Base-by-base conservation (phyloP, 1,140 invertebrate genomes). In the Drosophila repleta region DNA sequence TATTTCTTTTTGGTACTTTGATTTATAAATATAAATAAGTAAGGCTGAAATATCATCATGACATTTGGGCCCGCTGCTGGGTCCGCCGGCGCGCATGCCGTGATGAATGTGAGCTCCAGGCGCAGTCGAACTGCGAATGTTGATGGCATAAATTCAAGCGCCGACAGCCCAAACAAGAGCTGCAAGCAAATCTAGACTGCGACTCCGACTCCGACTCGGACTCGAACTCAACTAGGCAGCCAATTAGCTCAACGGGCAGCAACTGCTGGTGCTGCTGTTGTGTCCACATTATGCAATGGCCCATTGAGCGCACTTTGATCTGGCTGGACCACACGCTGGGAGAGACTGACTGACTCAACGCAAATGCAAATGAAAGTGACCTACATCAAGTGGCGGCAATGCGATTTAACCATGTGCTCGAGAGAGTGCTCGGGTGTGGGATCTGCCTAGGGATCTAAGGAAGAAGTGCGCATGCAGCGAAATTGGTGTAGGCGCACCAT, bases 271-370 rank as follows among this genome's bases (percentile, higher is more conserved):
- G 26, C 75, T 62, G 71, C 57, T 90, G 71, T 90, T 85, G 74
- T 82, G 74, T 62, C 83, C 74, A 84, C 69, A 90, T 90, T 90
- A 90, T 90, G 88, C 88, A 90, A 90, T 56, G 57, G 62, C 53
- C 65, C 84, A 65, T 52, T 51, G 62, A 58, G 52, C 37, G 53
- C 64, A 53, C 70, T 89, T 85, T 89, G 82, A 85, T 88, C 83
- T 76, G 64, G 43, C 20, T 45, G 39, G 83, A 69, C 81, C 75
- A 83, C 83, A 72, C 79, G 62, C 55, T 57, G 79, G 39, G 70
- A 57, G 46, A 32, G 53, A 35, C 15, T 51, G 58, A 57, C 32
- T 13, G 39, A 2, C 32, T 13, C 15, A 2, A 17, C 39, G 39
- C 15, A 17, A 17, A 41, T n/a, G 15, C 5, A 41, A 85, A 85